These are phyloP conservation scores for Eriocheir sinensis DNA, from an alignment of 1,140 invertebrate species.

Conservation along the genomic window DNA sequence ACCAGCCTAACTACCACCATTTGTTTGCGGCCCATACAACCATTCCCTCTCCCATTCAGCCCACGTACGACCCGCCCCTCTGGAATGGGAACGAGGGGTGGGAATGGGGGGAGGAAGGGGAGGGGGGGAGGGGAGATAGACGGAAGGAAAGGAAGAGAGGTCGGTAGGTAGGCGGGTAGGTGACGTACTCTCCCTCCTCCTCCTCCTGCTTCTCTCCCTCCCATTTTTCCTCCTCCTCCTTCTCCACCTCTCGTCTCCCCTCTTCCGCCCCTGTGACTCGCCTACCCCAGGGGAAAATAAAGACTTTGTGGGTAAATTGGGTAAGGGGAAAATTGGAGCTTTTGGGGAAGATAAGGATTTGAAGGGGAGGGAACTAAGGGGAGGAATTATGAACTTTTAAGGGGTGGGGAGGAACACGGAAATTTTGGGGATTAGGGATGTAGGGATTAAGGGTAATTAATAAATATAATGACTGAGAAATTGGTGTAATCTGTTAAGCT, in stretches of 20 bases:
- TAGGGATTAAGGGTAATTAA: too few relatives aligned
- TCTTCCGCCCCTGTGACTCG: background rate
- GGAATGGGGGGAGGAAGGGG: background rate
- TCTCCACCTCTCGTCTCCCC: background rate
- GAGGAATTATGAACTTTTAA: background rate
- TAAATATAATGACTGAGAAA: too few relatives aligned
- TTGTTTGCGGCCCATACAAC: background rate
- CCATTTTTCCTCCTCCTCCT: background rate
- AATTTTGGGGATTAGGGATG: too few relatives aligned
- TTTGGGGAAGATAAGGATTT: constrained; percentile 14
- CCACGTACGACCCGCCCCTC: background rate
- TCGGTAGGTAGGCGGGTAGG: too few relatives aligned
- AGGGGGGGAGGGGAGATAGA: background rate
- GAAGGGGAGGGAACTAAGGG: background rate
- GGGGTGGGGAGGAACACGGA: background rate
- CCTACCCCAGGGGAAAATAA: background rate
- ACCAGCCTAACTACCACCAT: background rate
- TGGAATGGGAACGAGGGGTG: background rate
- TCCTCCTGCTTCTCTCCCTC: background rate
- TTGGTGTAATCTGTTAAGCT: too few relatives aligned
- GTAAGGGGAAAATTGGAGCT: background rate
- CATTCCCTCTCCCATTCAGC: background rate
- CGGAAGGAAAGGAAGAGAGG: background rate
- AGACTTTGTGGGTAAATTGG: background rate
- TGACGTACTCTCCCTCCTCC: background rate